A percentile compares a stretch with the other conserved stretches of the same genome.
Conservation (phyloP, 2,113 vertebrate genomes). For the Corynorhinus townsendii region DNA sequence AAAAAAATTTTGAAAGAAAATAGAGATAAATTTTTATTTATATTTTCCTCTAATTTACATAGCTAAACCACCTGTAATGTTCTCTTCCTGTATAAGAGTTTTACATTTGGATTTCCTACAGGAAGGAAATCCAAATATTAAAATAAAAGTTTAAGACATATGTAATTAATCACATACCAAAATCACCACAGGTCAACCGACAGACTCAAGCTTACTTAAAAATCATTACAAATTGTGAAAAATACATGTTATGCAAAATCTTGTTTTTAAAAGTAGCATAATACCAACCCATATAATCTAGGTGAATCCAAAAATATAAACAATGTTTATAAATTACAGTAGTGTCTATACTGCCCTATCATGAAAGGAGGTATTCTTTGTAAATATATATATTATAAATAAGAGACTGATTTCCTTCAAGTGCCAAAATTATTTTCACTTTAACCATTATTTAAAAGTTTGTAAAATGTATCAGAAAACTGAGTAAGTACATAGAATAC, state of each 20-base stretch:
- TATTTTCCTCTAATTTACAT: constrained; percentile 16
- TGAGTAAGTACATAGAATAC: not conserved
- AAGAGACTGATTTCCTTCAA: not conserved
- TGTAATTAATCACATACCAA: constrained; percentile 47
- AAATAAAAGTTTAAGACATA: not conserved
- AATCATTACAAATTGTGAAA: constrained; percentile 29
- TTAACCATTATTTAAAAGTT: not conserved
- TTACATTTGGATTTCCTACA: constrained; percentile 15
- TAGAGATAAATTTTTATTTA: constrained; percentile 15
- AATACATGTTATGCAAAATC: constrained; percentile 9
- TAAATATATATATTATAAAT: not conserved
- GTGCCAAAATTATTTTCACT: constrained; percentile 12
- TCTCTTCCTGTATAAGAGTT: not conserved
- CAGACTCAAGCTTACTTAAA: not conserved
- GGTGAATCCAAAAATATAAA: not conserved
- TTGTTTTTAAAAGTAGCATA: not conserved
- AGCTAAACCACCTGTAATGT: not conserved
- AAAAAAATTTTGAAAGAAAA: constrained; percentile 37
- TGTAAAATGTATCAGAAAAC: constrained; percentile 15
- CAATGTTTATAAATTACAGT: constrained; percentile 33
- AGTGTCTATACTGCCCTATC: constrained; percentile 19
- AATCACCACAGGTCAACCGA: not conserved
- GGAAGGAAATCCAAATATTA: not conserved
- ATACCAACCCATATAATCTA: not conserved
- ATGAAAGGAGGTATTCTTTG: constrained; percentile 29